These are phyloP conservation scores for Tolmerus cingulatus DNA, from an alignment of 2,888 invertebrate genomes.

Conservation along the genomic window DNA sequence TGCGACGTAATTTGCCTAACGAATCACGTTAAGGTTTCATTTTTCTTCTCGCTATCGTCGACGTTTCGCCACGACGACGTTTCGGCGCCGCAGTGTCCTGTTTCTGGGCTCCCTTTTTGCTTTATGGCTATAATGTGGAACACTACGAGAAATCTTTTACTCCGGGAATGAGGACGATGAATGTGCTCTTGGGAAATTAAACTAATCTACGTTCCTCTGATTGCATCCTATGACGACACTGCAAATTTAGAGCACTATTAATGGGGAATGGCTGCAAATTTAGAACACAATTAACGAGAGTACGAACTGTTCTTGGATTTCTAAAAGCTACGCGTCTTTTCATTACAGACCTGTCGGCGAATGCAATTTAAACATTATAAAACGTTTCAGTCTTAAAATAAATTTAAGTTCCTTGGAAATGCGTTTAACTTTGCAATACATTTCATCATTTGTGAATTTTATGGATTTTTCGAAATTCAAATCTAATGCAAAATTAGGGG, in stretches of 20 bases:
- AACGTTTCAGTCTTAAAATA: neutral
- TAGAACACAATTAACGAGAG: neutral
- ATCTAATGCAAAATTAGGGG: neutral
- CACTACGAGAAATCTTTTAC: neutral
- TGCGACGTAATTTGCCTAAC: slow-evolving; percentile 19
- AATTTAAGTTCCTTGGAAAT: neutral
- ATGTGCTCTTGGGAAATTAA: slow-evolving; percentile 3
- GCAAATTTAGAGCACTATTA: neutral
- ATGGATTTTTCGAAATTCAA: neutral
- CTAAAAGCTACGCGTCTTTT: neutral
- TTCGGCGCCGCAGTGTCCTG: slow-evolving; percentile 38
- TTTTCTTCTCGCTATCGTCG: slow-evolving; percentile 10
- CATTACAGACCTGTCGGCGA: neutral
- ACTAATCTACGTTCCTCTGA: neutral
- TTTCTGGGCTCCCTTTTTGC: neutral
- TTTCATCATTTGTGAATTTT: neutral
- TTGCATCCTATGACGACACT: neutral
- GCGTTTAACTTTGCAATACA: neutral
- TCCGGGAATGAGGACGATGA: neutral
- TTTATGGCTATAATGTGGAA: neutral
- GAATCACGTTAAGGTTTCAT: slow-evolving; percentile 21
- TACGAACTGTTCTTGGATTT: neutral
- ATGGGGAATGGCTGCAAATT: neutral
- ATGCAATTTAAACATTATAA: neutral
- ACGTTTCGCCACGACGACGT: slow-evolving; percentile 22